These are phyloP conservation scores for Acropternis orthonyx DNA, from an alignment of 2,797 vertebrate species.

Conservation along the genomic window DNA sequence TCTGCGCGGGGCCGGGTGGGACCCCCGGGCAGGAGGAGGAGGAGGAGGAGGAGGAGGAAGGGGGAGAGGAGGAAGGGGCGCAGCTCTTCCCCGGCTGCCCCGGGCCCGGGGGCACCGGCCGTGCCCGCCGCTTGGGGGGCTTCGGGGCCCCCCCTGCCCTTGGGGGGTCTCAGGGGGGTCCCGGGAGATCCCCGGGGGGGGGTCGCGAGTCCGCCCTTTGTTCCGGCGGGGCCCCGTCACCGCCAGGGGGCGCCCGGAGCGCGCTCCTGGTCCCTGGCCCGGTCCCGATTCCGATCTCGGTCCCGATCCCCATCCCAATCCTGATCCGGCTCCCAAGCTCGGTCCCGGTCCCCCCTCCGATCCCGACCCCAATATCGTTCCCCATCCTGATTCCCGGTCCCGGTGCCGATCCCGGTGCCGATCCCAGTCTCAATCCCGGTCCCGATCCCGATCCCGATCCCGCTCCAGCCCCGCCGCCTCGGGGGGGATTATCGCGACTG, in stretches of 20 bases:
- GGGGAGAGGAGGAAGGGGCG: background rate
- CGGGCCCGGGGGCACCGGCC: background rate
- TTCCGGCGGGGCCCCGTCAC: background rate
- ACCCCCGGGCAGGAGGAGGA: background rate
- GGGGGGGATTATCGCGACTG: accelerated
- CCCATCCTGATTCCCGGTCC: background rate
- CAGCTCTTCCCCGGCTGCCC: background rate
- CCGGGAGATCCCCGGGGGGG: background rate
- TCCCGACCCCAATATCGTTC: no score
- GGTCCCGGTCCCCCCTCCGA: no score
- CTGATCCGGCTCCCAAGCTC: no score
- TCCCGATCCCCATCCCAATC: accelerated
- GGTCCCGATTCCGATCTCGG: background rate
- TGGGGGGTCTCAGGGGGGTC: background rate
- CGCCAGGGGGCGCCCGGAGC: background rate
- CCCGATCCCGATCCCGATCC: background rate
- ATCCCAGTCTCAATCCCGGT: background rate
- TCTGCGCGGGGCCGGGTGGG: background rate
- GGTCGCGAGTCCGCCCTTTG: background rate
- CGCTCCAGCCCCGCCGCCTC: background rate
- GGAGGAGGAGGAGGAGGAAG: background rate
- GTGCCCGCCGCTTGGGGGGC: background rate
- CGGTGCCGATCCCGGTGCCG: accelerated
- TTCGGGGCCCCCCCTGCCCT: background rate
- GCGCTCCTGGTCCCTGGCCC: background rate